Evolutionary conservation across 2,888 invertebrate genomes (phyloP), one percentile per base, ranked within the genome.

Genomic region (Tubiluchus corallicola): DNA sequence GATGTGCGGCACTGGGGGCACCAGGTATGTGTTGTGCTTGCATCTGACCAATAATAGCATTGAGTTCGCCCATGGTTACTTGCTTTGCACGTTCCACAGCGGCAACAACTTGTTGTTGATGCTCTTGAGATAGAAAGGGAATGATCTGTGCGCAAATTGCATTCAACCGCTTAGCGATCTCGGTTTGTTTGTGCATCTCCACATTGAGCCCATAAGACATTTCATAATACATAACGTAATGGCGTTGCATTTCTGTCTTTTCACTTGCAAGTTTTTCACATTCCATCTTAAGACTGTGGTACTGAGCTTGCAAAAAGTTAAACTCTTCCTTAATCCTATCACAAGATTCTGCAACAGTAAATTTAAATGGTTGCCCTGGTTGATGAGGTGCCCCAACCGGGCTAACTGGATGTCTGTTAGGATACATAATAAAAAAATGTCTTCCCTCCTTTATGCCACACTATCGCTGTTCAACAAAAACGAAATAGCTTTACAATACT

Each of bases 161-260:
- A 68, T 83, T 92, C 64, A 96, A 74, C 67, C 94, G 76, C 71
- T 96, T 96, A 46, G 87, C 88, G 65, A 94, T 92, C 74, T 96
- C 94, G 68, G 90, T 88, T 87, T 85, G 87, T 73, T 88, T 88
- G 70, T 85, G 84, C 82, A 88, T 84, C 72, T 90, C 88, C 59
- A 84, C 83, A 70, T 87, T 85, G 59, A 88, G 75, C 57, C 85
- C 85, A 69, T 85, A 87, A 44, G 85, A 85, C 85, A 88, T 87
- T 73, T 88, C 88, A 70, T 87, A 87, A 70, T 87, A 87, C 90
- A 94, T 92, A 59, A 92, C 90, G 74, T 92, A 94, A 74, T 94
- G 90, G 68, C 94, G 74, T 69, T 94, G 92, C 80, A 94, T 88
- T 74, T 92, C 90, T 57, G 90, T 92, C 73, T 94, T 94, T 71